Base-by-base conservation (phyloP, 2,888 invertebrate species). In the Eutolmus rufibarbis region DNA sequence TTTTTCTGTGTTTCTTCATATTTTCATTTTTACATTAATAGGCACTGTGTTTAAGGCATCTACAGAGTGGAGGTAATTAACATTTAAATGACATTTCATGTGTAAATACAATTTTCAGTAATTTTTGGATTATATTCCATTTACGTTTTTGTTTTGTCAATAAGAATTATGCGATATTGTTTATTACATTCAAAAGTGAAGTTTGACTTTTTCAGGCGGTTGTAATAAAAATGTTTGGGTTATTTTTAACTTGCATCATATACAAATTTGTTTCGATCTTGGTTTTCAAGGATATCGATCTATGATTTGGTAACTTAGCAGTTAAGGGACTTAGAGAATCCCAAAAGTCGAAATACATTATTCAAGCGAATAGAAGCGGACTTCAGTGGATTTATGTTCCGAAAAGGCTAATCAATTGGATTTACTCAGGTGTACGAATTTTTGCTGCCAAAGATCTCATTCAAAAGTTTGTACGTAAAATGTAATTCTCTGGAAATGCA, bases 41-140 rank as follows among this genome's bases (percentile, higher is more conserved):
- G 96, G 96, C 96, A 96, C 96, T 95, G 96, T 95, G 95, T 95
- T 95, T 95, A 96, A 96, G 96, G 96, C 96, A 96, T 94, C 96
- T 96, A 96, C 95, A 93, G 91, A 95, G 95, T 95, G 95, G 94
- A 93, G 93, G 91, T 91, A 90, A 90, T 91, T 90, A 91, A 86
- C 90, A 90, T 90, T 90, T 78, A 87, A 87, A 5, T 5, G 87
- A 89, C 74, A 37, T 66, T 37, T 81, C 51, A 51, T 40, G 86
- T 82, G 51, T 66, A 66, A 66, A 66, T 66, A 66, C 23, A 66
- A 66, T 28, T 66, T 46, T 66, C 28, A 66, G 19, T 28, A 66
- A 66, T 66, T 66, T 8, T 66, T 66, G 66, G 66, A 66, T 23
- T 23, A 66, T 12, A 5, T 12, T 66, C 66, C 57, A 66, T 40